Base-by-base conservation (phyloP, 1,140 invertebrate genomes). In the Zophobas morio region DNA sequence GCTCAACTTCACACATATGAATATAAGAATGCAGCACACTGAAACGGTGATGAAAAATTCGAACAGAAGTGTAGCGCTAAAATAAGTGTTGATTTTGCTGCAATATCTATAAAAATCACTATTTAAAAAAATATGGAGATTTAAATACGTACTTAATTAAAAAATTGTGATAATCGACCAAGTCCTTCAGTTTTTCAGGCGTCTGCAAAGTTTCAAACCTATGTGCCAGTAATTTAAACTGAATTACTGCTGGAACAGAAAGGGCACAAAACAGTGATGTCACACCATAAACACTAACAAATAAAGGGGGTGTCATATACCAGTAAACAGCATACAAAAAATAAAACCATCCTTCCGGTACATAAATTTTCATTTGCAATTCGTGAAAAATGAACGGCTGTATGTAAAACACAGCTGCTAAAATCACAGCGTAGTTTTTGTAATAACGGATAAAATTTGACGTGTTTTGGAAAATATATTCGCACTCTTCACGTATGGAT, bases 331-430 rank as follows among this genome's bases (percentile, higher is more conserved):
- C 0, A 42, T 42, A 66, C 8, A 66, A 46, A 33, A 42, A 66
- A 2, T 66, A 42, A 36, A 66, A 66, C 56, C 56, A 60, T 6
- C 56, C 56, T 60, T 60, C 56, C 35, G 56, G 56, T 0, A 60
- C 56, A n/a, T 60, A 60, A n/a, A 60, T 60, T 39, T 60, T 60
- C 56, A 60, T 60, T 8, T 60, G 56, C 5, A 60, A 36, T 20
- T 60, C 56, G 8, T 60, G 56, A 39, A 60, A 60, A 20, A 60
- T 60, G 8, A 60, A 39, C 2, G 56, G 56, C 4, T 60, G 56
- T 3, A 60, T 6, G 36, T 60, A 60, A 6, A 60, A 60, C 35
- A 60, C 8, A 5, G 37, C 60, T 5, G 39, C 60, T 2, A 66
- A 42, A 6, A 66, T 20, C 8, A 66, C 3, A 8, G 60, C 56